Percentiles rank a stretch among this genome's conserved stretches.
These are phyloP conservation scores for Mus musculus DNA, from an alignment of 2,113 vertebrate genomes.

Conservation along the genomic window DNA sequence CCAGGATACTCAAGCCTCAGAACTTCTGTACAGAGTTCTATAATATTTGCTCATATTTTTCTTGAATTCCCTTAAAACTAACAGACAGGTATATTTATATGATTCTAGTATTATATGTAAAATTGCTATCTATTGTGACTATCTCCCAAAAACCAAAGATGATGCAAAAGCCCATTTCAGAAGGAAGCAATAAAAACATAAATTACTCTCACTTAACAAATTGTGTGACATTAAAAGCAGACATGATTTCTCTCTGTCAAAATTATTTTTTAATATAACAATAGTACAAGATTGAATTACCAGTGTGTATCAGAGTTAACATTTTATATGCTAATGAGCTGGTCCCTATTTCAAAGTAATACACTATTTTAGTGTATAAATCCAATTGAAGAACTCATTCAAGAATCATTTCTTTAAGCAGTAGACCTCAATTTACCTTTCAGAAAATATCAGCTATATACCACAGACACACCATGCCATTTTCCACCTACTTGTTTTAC, in stretches of 20 bases:
- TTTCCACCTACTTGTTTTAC: background rate
- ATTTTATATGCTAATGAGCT: background rate
- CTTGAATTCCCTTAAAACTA: background rate
- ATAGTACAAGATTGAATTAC: background rate
- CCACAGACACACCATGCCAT: background rate
- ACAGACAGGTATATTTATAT: background rate
- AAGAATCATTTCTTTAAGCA: background rate
- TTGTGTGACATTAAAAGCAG: background rate
- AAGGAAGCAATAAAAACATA: background rate
- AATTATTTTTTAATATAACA: slow-evolving; percentile 1
- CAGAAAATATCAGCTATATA: background rate
- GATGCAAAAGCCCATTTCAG: background rate
- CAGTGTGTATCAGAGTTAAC: background rate
- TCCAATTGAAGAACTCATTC: background rate
- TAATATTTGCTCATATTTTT: background rate
- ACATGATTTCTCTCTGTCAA: background rate
- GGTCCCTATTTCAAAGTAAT: background rate
- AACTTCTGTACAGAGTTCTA: background rate
- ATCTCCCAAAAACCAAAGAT: background rate
- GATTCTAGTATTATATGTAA: background rate
- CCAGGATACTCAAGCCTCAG: background rate
- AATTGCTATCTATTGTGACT: background rate
- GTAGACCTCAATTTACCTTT: background rate
- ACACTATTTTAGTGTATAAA: background rate
- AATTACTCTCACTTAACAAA: background rate